These are phyloP conservation scores for Tricholauxania praeusta DNA, from an alignment of 2,888 invertebrate species.

Conservation along the genomic window DNA sequence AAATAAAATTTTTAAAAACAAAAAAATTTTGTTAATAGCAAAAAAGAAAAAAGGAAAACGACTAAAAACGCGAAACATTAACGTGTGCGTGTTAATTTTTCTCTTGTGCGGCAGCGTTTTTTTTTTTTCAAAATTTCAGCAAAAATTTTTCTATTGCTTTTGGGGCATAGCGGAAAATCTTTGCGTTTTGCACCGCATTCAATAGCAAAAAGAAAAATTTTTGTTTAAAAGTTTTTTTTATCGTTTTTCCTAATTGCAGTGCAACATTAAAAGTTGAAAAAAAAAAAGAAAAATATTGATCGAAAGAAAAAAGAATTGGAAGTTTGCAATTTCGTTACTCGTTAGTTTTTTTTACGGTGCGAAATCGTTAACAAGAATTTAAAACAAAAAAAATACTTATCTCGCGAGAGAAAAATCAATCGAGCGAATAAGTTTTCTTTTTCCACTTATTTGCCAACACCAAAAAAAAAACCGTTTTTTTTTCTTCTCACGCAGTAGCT, in stretches of 20 bases:
- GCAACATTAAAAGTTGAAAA: slow-evolving; percentile 17
- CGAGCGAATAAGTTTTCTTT: slow-evolving; percentile 8
- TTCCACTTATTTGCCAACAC: slow-evolving; percentile 10
- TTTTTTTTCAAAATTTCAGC: slow-evolving; percentile 2
- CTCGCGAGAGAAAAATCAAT: neutral
- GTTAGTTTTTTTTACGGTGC: slow-evolving; percentile 15
- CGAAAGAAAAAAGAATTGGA: slow-evolving; percentile 6
- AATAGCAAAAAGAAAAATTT: too few species aligned
- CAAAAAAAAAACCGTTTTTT: neutral
- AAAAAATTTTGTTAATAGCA: slow-evolving; percentile 32
- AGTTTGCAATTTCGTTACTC: slow-evolving; percentile 13
- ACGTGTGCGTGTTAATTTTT: slow-evolving; percentile 21
- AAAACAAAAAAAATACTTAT: neutral
- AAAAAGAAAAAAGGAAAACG: slow-evolving; percentile 23
- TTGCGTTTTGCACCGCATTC: too few species aligned
- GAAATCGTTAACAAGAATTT: neutral
- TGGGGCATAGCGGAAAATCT: neutral
- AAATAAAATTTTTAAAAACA: slow-evolving; percentile 20
- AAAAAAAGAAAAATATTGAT: slow-evolving; percentile 3
- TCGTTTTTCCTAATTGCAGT: slow-evolving; percentile 12
- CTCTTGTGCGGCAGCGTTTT: slow-evolving; percentile 1
- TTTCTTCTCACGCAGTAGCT: slow-evolving; percentile 12
- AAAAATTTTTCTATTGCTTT: slow-evolving; percentile 19
- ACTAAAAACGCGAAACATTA: slow-evolving; percentile 23
- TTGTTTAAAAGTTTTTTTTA: too few species aligned